phyloP scores from a whole-genome alignment of 1,140 invertebrate genomes.

The Euura lappo region DNA sequence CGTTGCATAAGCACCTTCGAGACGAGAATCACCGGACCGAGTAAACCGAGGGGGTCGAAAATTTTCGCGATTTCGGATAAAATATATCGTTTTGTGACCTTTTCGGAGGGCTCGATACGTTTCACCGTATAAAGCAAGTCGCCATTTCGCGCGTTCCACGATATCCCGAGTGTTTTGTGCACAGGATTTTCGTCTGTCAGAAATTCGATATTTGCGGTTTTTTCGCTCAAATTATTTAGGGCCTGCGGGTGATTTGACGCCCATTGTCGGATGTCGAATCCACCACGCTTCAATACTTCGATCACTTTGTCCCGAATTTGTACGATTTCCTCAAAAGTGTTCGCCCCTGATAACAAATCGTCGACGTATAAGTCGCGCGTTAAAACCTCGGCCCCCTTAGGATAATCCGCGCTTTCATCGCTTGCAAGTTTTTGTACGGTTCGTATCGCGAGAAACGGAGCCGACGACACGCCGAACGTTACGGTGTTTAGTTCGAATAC shows the following conservation, averaged over 20 bases:
- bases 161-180: slow-evolving; percentile 15
- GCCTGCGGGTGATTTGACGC: slow-evolving; percentile 27
- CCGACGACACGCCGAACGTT: slow-evolving; percentile 45
- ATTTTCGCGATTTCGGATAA: slow-evolving; percentile 21
- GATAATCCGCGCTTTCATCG: slow-evolving; percentile 30
- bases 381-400: slow-evolving; percentile 33
- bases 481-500: slow-evolving; percentile 29
- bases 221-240: slow-evolving; percentile 2
- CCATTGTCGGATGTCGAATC: slow-evolving; percentile 41
- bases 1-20: slow-evolving; percentile 32
- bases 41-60: slow-evolving; percentile 34
- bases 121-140: slow-evolving; percentile 19
- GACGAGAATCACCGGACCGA: slow-evolving; percentile 30
- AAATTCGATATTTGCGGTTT: not conserved
- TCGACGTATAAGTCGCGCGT: slow-evolving; percentile 53
- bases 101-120: slow-evolving; percentile 8
- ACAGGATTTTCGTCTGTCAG: slow-evolving; percentile 6
- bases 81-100: slow-evolving; percentile 27
- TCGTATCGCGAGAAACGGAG: slow-evolving; percentile 48
- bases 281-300: slow-evolving; percentile 29
- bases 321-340: slow-evolving; percentile 41
- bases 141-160: slow-evolving; percentile 19
- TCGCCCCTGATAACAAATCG: slow-evolving; percentile 49
- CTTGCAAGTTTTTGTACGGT: slow-evolving; percentile 43
- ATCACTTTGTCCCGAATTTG: slow-evolving; percentile 29